These are phyloP conservation scores for Acronicta alni DNA, from an alignment of 2,888 invertebrate genomes.

Conservation along the genomic window DNA sequence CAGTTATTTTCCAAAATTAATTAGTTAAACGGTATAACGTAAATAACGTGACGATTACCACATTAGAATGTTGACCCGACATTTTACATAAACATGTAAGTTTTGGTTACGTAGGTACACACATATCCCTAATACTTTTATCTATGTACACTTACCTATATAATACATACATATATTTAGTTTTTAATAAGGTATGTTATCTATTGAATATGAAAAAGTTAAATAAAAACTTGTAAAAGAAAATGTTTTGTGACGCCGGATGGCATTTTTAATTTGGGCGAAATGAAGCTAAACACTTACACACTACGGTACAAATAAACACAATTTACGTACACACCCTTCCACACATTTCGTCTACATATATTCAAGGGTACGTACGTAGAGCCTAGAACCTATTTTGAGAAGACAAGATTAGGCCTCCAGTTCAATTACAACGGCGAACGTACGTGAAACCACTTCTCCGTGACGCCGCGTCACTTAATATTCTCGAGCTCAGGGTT, in stretches of 20 bases:
- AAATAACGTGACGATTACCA: slow-evolving; percentile 36
- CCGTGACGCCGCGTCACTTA: slow-evolving; percentile 63
- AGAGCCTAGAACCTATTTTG: slow-evolving; percentile 51
- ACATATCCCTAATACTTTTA: no score
- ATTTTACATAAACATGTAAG: no score
- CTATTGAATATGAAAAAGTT: no score
- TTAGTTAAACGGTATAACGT: slow-evolving; percentile 48
- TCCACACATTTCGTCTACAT: slow-evolving; percentile 11
- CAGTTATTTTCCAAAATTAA: slow-evolving; percentile 46
- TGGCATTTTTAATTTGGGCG: neutral
- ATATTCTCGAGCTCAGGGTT: slow-evolving; percentile 57
- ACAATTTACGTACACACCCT: slow-evolving; percentile 3
- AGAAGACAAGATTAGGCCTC: slow-evolving; percentile 61
- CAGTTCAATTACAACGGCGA: slow-evolving; percentile 62
- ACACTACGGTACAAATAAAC: slow-evolving; percentile 16
- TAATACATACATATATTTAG: no score
- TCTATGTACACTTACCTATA: no score
- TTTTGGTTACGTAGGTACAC: no score
- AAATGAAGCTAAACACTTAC: neutral
- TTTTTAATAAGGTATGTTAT: no score
- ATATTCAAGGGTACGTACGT: slow-evolving; percentile 31
- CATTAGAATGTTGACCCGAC: slow-evolving; percentile 4
- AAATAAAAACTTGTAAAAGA: no score
- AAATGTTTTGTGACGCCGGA: neutral
- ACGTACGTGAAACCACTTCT: slow-evolving; percentile 61